Base-by-base conservation (phyloP, 1,140 invertebrate species). In the Homalodisca vitripennis region DNA sequence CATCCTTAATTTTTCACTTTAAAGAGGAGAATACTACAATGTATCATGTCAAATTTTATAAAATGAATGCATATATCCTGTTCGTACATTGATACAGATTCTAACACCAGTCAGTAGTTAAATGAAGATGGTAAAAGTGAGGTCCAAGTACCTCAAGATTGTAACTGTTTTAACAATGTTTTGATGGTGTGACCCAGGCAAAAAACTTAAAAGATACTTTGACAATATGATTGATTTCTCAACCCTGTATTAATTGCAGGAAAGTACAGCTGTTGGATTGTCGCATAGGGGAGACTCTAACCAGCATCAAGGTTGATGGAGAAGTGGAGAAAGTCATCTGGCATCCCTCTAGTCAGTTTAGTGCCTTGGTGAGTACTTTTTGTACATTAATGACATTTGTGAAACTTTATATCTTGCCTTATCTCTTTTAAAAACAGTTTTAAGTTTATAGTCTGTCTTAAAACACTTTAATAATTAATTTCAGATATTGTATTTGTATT, bases 321-420 rank as follows among this genome's bases (percentile, higher is more conserved):
- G 95, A 98, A 84, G 88, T 97, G 31, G 96, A 98, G 82, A 88
- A 87, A 73, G 86, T 95, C n/a, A 70, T 86, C 0, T 98, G 96
- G 96, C 89, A 97, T 82, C 80, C 55, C 24, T 27, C 24, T 12
- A 60, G 26, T 29, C 27, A 27, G 55, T 29, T 60, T 26, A 6
- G 29, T 30, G 55, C 27, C 29, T 29, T 60, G 55, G 55, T 60
- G 29, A 60, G 10, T 3, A 53, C 22, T 14, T 22, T 13, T 3
- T 53, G 6, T 41, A 41, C 34, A 10, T 10, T 41, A 10, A 10
- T 41, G 6, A 41, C 34, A 10, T 41, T 41, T 41, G 6, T 41
- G 34, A 6, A 41, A 17, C 17, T 17, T 41, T 17, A 41, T 41
- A 10, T 41, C 17, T 10, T 41, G 6, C 17, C 17, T 41, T 6